Evolutionary conservation across 2,888 invertebrate species (phyloP).

Genomic region (Orthosia cruda): DNA sequence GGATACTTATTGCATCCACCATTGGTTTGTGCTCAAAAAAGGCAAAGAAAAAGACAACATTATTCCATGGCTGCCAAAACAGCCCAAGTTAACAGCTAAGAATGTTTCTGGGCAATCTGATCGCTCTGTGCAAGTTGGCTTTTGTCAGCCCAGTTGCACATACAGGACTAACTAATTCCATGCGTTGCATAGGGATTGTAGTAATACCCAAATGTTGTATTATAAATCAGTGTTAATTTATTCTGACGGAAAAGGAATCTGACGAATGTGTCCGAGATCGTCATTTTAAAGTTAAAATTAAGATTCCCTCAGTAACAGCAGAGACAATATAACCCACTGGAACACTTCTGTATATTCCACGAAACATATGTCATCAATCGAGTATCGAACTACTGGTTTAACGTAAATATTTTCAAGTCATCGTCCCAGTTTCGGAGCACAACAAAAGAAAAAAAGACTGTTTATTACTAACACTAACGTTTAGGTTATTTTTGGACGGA

Average conservation of each 20-base stretch:
- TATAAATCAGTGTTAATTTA: neutral
- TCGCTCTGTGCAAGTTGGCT: neutral
- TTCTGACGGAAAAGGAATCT: too few species aligned
- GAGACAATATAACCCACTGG: slow-evolving; percentile 15
- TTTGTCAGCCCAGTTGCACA: neutral
- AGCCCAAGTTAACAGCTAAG: neutral
- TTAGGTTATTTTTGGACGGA: slow-evolving; percentile 61
- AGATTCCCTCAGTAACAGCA: slow-evolving; percentile 5
- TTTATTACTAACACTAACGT: slow-evolving; percentile 55
- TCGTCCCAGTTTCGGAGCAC: slow-evolving; percentile 52
- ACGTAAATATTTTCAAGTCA: slow-evolving; percentile 60
- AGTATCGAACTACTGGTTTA: slow-evolving; percentile 50
- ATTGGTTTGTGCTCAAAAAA: too few species aligned
- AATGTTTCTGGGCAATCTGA: neutral
- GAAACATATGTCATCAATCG: slow-evolving; percentile 54
- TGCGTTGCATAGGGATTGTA: slow-evolving; percentile 4
- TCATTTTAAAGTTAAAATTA: neutral
- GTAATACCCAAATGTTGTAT: neutral
- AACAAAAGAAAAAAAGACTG: slow-evolving; percentile 62
- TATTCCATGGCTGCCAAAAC: neutral
- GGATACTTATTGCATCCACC: neutral
- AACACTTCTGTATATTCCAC: slow-evolving; percentile 27
- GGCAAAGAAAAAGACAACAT: too few species aligned
- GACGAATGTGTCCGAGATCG: too few species aligned
- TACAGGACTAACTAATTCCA: neutral